Evolutionary conservation across 2,113 vertebrate species (phyloP).

Genomic region (Corynorhinus townsendii): DNA sequence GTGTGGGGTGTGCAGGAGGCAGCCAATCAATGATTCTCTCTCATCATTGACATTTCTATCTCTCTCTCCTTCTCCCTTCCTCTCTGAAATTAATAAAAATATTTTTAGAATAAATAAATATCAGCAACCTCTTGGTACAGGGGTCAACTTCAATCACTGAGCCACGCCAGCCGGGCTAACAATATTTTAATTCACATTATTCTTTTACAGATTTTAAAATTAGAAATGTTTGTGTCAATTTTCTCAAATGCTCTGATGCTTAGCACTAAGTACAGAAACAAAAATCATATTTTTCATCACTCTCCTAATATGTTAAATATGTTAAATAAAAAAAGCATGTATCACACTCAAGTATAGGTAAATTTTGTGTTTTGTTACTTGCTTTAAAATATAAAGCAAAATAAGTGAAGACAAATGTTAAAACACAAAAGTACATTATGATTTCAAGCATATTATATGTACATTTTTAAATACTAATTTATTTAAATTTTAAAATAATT

Average conservation of each 20-base stretch:
- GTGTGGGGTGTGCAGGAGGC: too few species aligned
- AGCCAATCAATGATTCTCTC: too few species aligned
- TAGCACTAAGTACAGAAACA: not conserved
- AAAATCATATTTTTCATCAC: not conserved
- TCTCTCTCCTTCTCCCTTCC: too few species aligned
- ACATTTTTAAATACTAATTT: not conserved
- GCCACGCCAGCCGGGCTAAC: too few species aligned
- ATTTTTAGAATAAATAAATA: too few species aligned
- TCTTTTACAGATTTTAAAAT: not conserved
- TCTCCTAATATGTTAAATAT: not conserved
- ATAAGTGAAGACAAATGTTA: not conserved
- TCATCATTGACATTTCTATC: too few species aligned
- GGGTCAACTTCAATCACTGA: too few species aligned
- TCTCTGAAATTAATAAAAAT: too few species aligned
- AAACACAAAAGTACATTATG: not conserved
- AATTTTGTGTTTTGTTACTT: not conserved
- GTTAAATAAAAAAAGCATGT: not conserved
- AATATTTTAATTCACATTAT: not conserved
- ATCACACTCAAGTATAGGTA: not conserved
- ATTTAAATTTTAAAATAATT: not conserved
- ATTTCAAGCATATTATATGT: not conserved
- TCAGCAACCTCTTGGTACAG: too few species aligned
- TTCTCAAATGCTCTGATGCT: not conserved
- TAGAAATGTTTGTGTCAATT: not conserved
- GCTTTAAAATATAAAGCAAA: not conserved